These are phyloP conservation scores for Biston betularia DNA, from an alignment of 2,888 invertebrate genomes.

Conservation along the genomic window DNA sequence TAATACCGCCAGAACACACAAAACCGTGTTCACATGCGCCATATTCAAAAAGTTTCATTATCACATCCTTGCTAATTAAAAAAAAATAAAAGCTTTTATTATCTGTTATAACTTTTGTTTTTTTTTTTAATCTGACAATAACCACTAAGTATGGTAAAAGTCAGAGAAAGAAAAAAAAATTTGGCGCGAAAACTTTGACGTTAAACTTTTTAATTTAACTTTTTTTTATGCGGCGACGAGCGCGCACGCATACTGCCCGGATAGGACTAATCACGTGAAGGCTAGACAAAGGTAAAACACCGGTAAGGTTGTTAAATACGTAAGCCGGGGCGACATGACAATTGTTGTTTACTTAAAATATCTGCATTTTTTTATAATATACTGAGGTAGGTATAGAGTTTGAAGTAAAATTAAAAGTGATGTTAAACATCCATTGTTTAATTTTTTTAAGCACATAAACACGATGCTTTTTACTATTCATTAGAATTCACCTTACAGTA, in stretches of 20 bases:
- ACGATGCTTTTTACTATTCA: no score
- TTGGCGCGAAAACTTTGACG: constrained; percentile 30
- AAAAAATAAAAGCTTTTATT: constrained; percentile 9
- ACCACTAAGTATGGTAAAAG: no score
- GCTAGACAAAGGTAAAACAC: constrained; percentile 6
- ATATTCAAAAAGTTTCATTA: constrained; percentile 30
- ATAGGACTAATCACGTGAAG: constrained; percentile 42
- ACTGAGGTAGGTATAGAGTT: neutral
- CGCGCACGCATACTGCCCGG: constrained; percentile 43
- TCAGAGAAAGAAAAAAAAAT: neutral
- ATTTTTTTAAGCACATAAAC: no score
- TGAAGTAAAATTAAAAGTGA: neutral
- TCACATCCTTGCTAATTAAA: constrained; percentile 29
- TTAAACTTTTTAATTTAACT: constrained; percentile 32
- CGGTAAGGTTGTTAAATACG: constrained; percentile 11
- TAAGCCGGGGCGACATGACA: constrained; percentile 13
- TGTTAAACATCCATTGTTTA: neutral
- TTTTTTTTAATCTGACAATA: no score
- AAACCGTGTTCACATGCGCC: constrained; percentile 22
- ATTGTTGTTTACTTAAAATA: neutral
- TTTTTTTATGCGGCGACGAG: constrained; percentile 44
- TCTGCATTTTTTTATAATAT: neutral
- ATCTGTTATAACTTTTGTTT: neutral
- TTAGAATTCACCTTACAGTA: no score
- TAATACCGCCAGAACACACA: constrained; percentile 43